Percentiles rank a stretch among this genome's conserved stretches.
phyloP scores from a whole-genome alignment of 2,797 vertebrate species.

The Dermochelys coriacea region DNA sequence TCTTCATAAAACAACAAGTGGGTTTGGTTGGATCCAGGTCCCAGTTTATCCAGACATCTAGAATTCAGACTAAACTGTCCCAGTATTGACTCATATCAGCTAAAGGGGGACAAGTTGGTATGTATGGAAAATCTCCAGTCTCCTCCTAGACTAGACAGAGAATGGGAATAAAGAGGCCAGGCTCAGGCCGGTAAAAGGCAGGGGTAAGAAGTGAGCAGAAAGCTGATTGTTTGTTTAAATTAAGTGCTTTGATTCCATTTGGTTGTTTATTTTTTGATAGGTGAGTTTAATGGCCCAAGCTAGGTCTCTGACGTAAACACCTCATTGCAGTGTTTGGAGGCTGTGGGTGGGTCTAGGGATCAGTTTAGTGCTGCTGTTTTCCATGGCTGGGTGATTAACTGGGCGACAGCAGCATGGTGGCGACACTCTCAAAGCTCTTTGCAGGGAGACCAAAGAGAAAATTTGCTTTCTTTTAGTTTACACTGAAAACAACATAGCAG shows the following conservation, averaged over 20 bases:
- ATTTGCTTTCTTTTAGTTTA: background rate
- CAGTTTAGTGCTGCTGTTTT: background rate
- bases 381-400: background rate
- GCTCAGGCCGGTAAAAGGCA: background rate
- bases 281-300: background rate
- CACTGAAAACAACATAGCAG: background rate
- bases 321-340: background rate
- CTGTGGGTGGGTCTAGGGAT: background rate
- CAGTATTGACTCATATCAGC: background rate
- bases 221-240: background rate
- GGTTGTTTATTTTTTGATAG: background rate
- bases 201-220: background rate
- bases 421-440: background rate
- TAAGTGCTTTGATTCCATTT: background rate
- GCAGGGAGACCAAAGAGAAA: background rate
- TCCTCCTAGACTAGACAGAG: background rate
- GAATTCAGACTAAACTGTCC: background rate
- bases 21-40: background rate
- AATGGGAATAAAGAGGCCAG: background rate
- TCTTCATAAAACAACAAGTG: background rate
- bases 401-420: background rate
- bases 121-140: background rate
- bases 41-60: background rate
- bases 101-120: background rate
- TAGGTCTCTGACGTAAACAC: background rate